Conservation (phyloP, 2,888 invertebrate genomes). For the Pristionchus mayeri region DNA sequence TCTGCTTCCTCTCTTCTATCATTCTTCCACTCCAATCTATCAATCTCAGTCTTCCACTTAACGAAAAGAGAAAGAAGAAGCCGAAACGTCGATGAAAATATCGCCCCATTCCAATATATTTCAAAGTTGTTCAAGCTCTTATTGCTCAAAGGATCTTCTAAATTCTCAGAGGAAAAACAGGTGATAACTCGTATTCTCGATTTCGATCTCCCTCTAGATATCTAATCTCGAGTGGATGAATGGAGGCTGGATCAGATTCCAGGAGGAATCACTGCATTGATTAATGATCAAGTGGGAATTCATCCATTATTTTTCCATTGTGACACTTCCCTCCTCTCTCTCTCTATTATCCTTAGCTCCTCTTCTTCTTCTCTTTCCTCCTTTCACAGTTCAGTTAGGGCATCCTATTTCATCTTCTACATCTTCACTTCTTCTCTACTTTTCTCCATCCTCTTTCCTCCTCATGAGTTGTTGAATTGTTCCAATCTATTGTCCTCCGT, state of each 20-base stretch:
- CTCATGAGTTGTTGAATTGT: not conserved
- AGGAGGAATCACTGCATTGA: not conserved
- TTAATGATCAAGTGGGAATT: not conserved
- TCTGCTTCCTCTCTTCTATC: not conserved
- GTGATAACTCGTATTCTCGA: not conserved
- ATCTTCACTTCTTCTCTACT: not conserved
- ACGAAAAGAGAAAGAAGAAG: slow-evolving; percentile 9
- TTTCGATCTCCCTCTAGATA: not conserved
- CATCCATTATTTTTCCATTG: not conserved
- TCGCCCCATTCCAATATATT: not conserved
- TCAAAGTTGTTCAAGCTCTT: not conserved
- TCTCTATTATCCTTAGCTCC: slow-evolving; percentile 13
- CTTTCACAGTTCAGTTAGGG: not conserved
- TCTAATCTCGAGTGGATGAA: not conserved
- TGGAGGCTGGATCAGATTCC: not conserved
- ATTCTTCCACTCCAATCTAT: slow-evolving; percentile 15
- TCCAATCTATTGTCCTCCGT: too few species aligned
- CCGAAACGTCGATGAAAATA: not conserved
- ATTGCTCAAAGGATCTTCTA: not conserved
- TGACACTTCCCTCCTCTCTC: not conserved
- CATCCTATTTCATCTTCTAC: not conserved
- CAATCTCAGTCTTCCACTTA: slow-evolving; percentile 15
- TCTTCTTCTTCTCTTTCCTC: slow-evolving; percentile 4
- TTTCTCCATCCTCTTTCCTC: not conserved
- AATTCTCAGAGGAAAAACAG: not conserved